These are phyloP conservation scores for Fregata magnificens DNA, from an alignment of 2,113 vertebrate genomes.

Conservation along the genomic window DNA sequence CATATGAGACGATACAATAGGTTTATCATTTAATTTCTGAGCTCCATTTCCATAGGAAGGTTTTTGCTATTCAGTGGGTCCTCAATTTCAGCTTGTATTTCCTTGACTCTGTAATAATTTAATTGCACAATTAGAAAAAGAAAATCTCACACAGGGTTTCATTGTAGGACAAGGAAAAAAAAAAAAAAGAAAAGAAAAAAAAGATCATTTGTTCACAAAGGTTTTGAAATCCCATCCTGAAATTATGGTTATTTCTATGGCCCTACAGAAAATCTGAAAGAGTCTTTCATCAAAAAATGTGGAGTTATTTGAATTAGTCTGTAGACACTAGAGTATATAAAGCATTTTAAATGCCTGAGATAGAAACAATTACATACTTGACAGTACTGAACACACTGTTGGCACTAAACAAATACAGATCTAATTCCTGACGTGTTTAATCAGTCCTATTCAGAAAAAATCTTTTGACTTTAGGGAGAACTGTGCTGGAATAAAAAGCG, in stretches of 20 bases:
- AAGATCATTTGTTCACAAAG: neutral
- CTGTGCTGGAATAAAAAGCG: neutral
- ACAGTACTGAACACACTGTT: neutral
- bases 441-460: neutral
- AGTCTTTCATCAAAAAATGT: neutral
- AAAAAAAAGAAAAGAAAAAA: neutral
- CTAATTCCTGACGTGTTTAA: neutral
- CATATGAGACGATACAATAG: neutral
- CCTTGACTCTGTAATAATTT: neutral
- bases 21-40: neutral
- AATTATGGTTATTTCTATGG: neutral
- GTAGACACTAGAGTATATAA: neutral
- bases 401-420: neutral
- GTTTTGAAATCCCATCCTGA: neutral
- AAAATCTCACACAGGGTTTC: neutral
- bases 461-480: neutral
- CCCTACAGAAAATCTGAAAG: neutral
- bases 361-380: neutral
- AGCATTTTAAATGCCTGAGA: neutral
- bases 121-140: neutral
- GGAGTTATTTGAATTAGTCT: neutral
- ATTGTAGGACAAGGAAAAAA: neutral
- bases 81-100: neutral
- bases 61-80: neutral
- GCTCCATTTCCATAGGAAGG: neutral